Evolutionary conservation across 2,888 invertebrate species (phyloP).

Genomic region (Dione juno): DNA sequence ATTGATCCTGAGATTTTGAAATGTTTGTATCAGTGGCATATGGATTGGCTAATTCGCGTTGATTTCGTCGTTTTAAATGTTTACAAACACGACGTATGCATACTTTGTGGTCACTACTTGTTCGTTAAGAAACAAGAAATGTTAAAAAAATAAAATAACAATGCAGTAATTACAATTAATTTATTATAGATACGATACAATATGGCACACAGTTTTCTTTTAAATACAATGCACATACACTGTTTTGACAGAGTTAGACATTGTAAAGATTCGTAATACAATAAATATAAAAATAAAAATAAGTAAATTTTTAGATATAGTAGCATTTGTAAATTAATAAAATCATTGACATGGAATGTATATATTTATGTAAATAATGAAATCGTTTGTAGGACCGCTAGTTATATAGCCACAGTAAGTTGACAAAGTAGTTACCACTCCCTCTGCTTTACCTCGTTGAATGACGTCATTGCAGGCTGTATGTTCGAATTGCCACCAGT

Average conservation of each 20-base stretch:
- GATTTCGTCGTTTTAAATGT: background rate
- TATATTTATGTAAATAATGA: background rate
- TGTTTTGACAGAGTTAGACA: background rate
- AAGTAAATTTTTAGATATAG: too few relatives aligned
- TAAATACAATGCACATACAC: background rate
- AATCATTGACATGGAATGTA: background rate
- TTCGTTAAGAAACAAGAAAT: background rate
- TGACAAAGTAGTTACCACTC: constrained; percentile 22
- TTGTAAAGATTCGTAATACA: background rate
- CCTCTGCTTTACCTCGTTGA: constrained; percentile 13
- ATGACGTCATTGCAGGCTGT: constrained; percentile 20
- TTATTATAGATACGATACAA: background rate
- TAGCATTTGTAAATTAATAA: background rate
- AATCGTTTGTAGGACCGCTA: background rate
- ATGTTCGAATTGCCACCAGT: constrained; percentile 21
- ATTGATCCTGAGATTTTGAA: constrained; percentile 39
- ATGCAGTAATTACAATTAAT: background rate
- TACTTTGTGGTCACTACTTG: background rate
- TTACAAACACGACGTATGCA: background rate
- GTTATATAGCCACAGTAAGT: background rate
- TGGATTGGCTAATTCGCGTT: background rate
- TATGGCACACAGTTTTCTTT: background rate
- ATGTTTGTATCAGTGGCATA: constrained; percentile 32
- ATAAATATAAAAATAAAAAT: too few relatives aligned
- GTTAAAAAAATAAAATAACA: background rate